Evolutionary conservation across 2,797 vertebrate species (phyloP), one percentile per base, ranked within the genome.

Genomic region (Mionectes olivaceus): DNA sequence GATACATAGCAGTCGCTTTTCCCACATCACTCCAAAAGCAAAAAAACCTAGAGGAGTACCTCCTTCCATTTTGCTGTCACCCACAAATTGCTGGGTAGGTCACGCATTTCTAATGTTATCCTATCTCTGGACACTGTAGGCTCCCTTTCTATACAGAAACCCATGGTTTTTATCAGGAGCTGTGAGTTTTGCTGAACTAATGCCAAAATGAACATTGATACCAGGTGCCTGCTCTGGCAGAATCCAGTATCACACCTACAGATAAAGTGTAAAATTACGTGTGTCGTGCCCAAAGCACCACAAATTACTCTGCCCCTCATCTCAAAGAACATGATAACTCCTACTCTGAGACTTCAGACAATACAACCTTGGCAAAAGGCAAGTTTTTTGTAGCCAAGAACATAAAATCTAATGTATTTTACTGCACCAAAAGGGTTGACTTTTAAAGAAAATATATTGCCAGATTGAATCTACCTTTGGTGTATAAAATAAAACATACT

Each of bases 271-370:
- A 97, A 97, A 97, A 97, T 98, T 96, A 96, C 96, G 95, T 68
- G 77, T 96, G 97, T 97, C 96, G 73, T 96, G 89, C 96, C 89
- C 63, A 93, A 97, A 97, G 94, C 92, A 93, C 95, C 93, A 93
- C 96, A 97, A 97, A 97, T 97, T 97, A 96, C 94, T 97, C 92
- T 97, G 80, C 84, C 60, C 93, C 96, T 96, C 97, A 96, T 97
- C 97, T 98, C 97, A 97, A 97, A 96, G 98, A 97, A 97, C 96
- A 95, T 92, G 96, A 94, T 97, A 97, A 98, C 97, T 97, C 95
- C 97, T 92, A 94, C 94, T 97, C 93, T 95, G 97, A 97, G 97
- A 97, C 95, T 97, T 97, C 90, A 97, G 96, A 97, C 94, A 96
- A 87, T 55, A 79, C 87, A 97, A 41, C 60, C 71, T 94, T 97